Base-by-base conservation (phyloP, 1,140 invertebrate species). In the Drosophila nasuta region DNA sequence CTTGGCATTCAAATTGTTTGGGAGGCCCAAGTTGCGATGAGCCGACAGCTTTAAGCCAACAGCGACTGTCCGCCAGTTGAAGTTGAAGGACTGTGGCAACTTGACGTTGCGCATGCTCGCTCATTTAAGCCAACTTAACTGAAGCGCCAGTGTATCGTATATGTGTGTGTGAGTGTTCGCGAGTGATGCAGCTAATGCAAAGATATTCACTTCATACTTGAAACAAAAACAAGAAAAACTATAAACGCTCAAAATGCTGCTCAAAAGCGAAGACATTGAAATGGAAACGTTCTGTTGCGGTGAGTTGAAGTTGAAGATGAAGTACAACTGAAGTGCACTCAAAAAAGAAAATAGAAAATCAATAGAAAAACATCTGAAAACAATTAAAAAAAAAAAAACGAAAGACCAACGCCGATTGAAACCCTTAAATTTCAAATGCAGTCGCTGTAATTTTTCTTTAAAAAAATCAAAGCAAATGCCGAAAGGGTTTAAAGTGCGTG, bases 201-300 rank as follows among this genome's bases (percentile, higher is more conserved):
- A 33, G 45, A 43, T 46, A 52, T 33, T 33, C 20, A 63, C 28
- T 51, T 51, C 10, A 11, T 35, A 30, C 15, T 56, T 38, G 30
- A 33, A 33, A 33, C 30, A 1, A 25, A 28, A 48, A 25, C 20
- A 25, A 25, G 3, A 25, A 25, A 25, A 25, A 25, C 20, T 0
- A 2, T n/a, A 7, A 38, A 38, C 35, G 6, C 54, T 33, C 49
- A 75, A 75, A 57, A 87, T 87, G 83, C 33, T 75, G 64, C 77
- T 87, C 54, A 86, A 91, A 82, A 75, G 80, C 79, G 90, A 91
- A 75, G 71, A 82, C 56, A 89, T 91, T n/a, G 91, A 92, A 66
- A 75, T 92, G 91, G 87, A 91, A 73, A 86, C 85, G 51, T 92
- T 92, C 59, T 92, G 91, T 63, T 92, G 91, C 80, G 91, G 91